A percentile compares a stretch with the other conserved stretches of the same genome.
phyloP scores from a whole-genome alignment of 2,888 invertebrate genomes.

The Archips crataeganus region DNA sequence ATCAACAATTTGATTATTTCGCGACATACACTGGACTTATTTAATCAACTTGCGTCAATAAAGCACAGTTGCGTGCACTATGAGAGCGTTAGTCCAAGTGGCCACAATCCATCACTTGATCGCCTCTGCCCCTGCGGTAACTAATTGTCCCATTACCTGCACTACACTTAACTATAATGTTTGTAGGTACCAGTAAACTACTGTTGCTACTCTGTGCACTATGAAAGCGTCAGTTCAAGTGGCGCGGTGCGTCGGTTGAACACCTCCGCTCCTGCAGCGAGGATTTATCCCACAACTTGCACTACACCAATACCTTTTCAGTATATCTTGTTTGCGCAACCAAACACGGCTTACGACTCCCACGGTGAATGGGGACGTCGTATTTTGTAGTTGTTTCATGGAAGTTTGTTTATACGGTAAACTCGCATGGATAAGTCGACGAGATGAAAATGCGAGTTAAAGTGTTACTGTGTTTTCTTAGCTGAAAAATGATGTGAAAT shows the following conservation, averaged over 20 bases:
- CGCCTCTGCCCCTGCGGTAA: too few species aligned
- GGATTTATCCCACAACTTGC: slow-evolving; percentile 33
- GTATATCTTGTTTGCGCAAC: background rate
- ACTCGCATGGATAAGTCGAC: too few species aligned
- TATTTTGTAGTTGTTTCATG: background rate
- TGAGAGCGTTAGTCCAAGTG: background rate
- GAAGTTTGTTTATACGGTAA: background rate
- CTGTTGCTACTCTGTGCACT: background rate
- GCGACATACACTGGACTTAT: too few species aligned
- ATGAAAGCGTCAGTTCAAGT: background rate
- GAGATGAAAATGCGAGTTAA: too few species aligned
- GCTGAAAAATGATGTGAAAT: too few species aligned
- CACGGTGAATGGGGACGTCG: background rate
- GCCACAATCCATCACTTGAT: too few species aligned
- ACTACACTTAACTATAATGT: too few species aligned
- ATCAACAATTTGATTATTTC: too few species aligned
- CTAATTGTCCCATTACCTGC: too few species aligned
- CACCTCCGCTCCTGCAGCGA: background rate
- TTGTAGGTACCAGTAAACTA: too few species aligned
- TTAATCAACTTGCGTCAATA: too few species aligned
- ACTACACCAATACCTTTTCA: slow-evolving; percentile 20
- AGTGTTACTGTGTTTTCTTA: too few species aligned
- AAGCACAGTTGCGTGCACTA: slow-evolving; percentile 9
- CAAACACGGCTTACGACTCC: background rate
- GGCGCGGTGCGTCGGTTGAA: slow-evolving; percentile 2